Evolutionary conservation across 2,797 vertebrate species (phyloP), one percentile per base, ranked within the genome.

Genomic region (Erethizon dorsatum): DNA sequence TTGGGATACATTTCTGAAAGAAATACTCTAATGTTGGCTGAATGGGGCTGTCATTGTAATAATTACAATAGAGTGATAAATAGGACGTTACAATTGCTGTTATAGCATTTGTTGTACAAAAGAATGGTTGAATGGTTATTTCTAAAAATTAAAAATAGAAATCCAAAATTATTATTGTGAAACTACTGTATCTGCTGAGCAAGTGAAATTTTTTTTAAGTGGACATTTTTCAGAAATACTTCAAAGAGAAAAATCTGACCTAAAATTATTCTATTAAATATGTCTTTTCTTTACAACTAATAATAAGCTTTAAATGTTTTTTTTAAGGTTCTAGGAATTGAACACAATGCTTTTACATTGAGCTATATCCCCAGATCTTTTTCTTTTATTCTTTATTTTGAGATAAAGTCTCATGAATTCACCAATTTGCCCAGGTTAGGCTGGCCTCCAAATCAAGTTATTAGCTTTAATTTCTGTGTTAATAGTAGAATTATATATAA

Each of bases 81-180:
- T 82, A 95, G 54, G 79, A 80, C n/a, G 84, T 56, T 83, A 14
- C 4, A 95, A 83, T 13, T 84, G 67, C 79, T 91, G 13, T 61
- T 90, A 73, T 0, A 88, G 94, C 67, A 95, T 69, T 91, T 84
- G 9, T 83, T 94, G 20, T 67, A 78, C n/a, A 84, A 91, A 94
- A 82, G 37, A 92, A 75, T 86, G 56, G 14, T n/a, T 96, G 77
- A 95, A 67, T 79, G 13, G 18, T 50, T 65, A 83, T 65, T 93
- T 88, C 33, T 7, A 92, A 89, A 97, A 80, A 33, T 95, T 80
- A 94, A 94, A 93, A 94, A 90, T 90, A 93, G 57, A 86, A 97
- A 87, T 67, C 9, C 59, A 73, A 94, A 83, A 82, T 82, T n/a
- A 79, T 88, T 92, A 73, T 80, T 96, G 24, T 41, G 33, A 83